Percentiles rank a stretch among this genome's conserved stretches.
phyloP scores from a whole-genome alignment of 2,888 invertebrate species.

The Noctuana brunneofusca region DNA sequence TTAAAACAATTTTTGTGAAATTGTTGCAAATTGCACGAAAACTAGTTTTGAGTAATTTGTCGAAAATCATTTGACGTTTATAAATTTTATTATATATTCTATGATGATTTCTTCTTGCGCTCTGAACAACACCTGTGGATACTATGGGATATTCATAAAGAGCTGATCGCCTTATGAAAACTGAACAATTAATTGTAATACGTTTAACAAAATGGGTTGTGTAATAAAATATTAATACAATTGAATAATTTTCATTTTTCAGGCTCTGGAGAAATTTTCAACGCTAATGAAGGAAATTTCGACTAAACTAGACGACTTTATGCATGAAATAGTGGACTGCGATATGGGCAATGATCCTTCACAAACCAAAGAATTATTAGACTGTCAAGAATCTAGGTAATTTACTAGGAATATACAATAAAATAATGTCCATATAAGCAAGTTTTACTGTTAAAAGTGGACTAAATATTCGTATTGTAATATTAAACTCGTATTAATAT shows the following conservation, averaged over 20 bases:
- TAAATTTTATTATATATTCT: too few species aligned
- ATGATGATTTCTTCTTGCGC: constrained; percentile 62
- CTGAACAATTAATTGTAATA: constrained; percentile 51
- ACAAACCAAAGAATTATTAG: constrained; percentile 93
- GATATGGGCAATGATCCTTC: constrained; percentile 97
- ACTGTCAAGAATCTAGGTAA: constrained; percentile 88
- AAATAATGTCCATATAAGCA: neutral
- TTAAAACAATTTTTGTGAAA: too few species aligned
- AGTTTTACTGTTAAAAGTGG: too few species aligned
- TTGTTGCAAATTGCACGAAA: too few species aligned
- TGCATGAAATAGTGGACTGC: constrained; percentile 93
- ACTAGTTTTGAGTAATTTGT: too few species aligned
- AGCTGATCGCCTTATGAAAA: constrained; percentile 62
- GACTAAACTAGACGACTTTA: constrained; percentile 92
- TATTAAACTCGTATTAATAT: too few species aligned
- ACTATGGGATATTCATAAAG: constrained; percentile 52
- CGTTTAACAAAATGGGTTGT: neutral
- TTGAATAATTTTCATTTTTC: constrained; percentile 48
- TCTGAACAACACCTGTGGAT: constrained; percentile 61
- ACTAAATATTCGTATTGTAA: too few species aligned
- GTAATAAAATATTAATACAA: neutral
- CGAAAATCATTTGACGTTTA: too few species aligned
- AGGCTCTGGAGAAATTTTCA: constrained; percentile 98
- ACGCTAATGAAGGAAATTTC: constrained; percentile 95
- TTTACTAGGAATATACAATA: neutral